Base-by-base conservation (phyloP, 2,797 vertebrate species). In the Micromesistius poutassou region DNA sequence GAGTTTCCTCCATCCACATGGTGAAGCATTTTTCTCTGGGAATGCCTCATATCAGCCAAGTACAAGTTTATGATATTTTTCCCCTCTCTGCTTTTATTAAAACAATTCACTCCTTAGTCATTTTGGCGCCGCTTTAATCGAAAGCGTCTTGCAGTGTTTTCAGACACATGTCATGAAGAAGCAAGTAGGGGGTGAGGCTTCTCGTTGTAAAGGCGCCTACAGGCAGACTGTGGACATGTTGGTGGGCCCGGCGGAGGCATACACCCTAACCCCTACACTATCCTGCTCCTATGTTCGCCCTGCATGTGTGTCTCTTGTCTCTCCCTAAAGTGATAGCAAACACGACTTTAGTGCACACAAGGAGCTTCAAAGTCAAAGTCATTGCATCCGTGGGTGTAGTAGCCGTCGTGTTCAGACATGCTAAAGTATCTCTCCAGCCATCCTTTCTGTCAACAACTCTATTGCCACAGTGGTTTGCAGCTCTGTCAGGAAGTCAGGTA, bases 321-420 rank as follows among this genome's bases (percentile, higher is more conserved):
- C 55, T 25, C n/a, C n/a, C 55, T 12, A 19, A 19, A 22, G 46
- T n/a, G 46, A 55, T 55, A n/a, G 46, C 46, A 62, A n/a, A 62
- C 19, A 62, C n/a, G n/a, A 62, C 55, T 25, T 62, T 19, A 55
- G 55, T 62, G 55, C n/a, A 8, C n/a, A 10, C 22, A n/a, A n/a
- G 25, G 55, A 55, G 16, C 5, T 5, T 55, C 55, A 62, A 25
- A 62, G 55, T n/a, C 55, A n/a, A 8, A 82, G 77, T 86, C 85
- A 33, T 87, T 84, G 72, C 68, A 78, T 74, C 76, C 74, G 82
- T 83, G 78, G 89, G 89, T 82, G 88, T 82, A 83, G 14, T 13
- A 25, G 7, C 6, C 35, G 9, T 1, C 42, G 30, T 3, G 25
- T 28, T 55, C 3, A 6, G 22, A 55, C 46, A 55, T 19, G 55